A percentile compares a stretch with the other conserved stretches of the same genome.
Conservation (phyloP, 1,140 invertebrate genomes). For the Cephus cinctus region DNA sequence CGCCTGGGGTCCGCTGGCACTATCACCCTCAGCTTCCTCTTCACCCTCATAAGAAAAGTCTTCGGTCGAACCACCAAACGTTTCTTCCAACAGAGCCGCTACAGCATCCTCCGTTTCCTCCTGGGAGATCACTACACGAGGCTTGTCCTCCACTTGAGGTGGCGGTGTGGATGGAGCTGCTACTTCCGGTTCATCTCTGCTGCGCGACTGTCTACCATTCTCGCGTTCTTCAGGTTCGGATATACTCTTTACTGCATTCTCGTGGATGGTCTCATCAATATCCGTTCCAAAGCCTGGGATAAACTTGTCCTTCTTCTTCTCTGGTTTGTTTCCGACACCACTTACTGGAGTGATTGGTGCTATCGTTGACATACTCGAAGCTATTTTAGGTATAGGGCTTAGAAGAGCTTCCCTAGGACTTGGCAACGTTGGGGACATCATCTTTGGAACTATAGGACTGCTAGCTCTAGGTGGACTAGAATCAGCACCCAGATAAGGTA, state of each 20-base stretch:
- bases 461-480: conserved; percentile 47
- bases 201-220: conserved; percentile 40
- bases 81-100: conserved; percentile 80
- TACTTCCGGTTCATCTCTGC: conserved; percentile 42
- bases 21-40: conserved; percentile 45
- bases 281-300: conserved; percentile 70
- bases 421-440: conserved; percentile 44
- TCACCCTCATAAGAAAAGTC: conserved; percentile 58
- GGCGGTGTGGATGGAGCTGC: conserved; percentile 35
- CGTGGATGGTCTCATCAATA: conserved; percentile 72
- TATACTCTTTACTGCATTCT: conserved; percentile 76
- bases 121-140: conserved; percentile 81
- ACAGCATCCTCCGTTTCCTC: conserved; percentile 92
- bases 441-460: conserved; percentile 45
- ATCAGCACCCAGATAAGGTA: conserved; percentile 48
- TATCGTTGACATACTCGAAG: conserved; percentile 38
- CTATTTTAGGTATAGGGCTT: conserved; percentile 61
- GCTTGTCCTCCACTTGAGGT: conserved; percentile 68
- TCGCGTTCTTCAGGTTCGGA: conserved; percentile 61
- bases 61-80: conserved; percentile 67
- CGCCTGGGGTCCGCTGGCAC: conserved; percentile 44
- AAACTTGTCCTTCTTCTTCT: conserved; percentile 63
- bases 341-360: conserved; percentile 43
- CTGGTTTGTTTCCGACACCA: conserved; percentile 44
- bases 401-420: conserved; percentile 54